These are phyloP conservation scores for Armadillidium nasatum DNA, from an alignment of 1,140 invertebrate species.

Conservation along the genomic window DNA sequence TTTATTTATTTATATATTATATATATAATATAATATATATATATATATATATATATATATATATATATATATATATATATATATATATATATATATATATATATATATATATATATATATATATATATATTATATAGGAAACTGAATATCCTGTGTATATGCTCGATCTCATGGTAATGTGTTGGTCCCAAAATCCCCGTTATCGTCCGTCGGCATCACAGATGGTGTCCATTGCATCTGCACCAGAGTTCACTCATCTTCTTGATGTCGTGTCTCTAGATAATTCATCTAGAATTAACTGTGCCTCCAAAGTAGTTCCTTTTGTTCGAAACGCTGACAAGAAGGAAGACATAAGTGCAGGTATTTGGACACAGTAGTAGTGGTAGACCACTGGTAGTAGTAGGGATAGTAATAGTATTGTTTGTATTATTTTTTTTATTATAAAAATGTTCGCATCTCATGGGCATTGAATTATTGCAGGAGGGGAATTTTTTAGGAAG, in stretches of 20 bases:
- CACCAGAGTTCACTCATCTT: conserved; percentile 87
- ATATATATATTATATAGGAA: conserved; percentile 48
- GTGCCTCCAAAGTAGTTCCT: conserved; percentile 38
- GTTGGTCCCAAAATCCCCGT: conserved; percentile 84
- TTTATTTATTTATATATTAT: no score
- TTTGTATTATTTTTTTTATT: no score
- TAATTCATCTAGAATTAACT: conserved; percentile 42
- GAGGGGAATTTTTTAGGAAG: no score
- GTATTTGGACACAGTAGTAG: no score
- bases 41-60: no score
- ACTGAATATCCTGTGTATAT: conserved; percentile 79
- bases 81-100: no score
- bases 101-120: no score
- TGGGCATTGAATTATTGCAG: no score
- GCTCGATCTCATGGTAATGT: conserved; percentile 90
- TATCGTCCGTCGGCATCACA: conserved; percentile 86
- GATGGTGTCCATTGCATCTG: conserved; percentile 82
- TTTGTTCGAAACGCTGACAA: conserved; percentile 30
- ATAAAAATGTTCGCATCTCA: no score
- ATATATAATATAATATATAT: no score
- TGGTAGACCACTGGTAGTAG: no score
- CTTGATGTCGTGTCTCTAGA: conserved; percentile 66
- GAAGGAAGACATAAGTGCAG: neutral
- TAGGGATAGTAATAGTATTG: no score
- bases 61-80: conserved; percentile 35